Evolutionary conservation across 2,113 vertebrate species (phyloP).

Genomic region (Nannobrachium achirus): DNA sequence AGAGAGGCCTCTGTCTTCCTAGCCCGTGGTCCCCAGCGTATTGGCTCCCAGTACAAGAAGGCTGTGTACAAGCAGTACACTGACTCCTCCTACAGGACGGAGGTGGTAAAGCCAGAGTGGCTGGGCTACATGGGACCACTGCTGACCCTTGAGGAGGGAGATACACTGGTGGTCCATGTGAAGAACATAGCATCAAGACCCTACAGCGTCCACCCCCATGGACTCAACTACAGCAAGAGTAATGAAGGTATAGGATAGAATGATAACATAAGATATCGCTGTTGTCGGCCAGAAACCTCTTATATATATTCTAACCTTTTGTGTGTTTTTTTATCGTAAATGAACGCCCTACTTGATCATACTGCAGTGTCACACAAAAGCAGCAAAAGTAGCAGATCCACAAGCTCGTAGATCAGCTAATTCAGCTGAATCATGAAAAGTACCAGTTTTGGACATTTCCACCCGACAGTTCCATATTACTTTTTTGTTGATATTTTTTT

Average conservation of each 20-base stretch:
- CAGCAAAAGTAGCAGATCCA: no score
- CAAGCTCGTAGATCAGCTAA: no score
- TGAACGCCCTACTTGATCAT: no score
- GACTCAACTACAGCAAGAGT: conserved; percentile 80
- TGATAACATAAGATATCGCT: no score
- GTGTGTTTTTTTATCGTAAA: no score
- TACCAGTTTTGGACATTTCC: no score
- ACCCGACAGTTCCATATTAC: no score
- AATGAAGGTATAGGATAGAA: conserved; percentile 78
- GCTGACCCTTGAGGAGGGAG: conserved; percentile 86
- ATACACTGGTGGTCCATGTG: conserved; percentile 84
- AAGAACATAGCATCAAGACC: conserved; percentile 84
- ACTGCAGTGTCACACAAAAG: no score
- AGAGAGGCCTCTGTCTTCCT: conserved; percentile 67
- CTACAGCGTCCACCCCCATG: conserved; percentile 84
- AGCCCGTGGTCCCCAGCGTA: conserved; percentile 58
- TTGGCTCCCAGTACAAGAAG: conserved; percentile 84
- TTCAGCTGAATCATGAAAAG: no score
- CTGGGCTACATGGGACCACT: conserved; percentile 89
- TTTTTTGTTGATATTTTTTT: no score
- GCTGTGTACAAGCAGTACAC: conserved; percentile 88
- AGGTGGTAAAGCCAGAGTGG: conserved; percentile 84
- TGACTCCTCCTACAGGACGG: conserved; percentile 79
- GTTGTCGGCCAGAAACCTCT: no score
- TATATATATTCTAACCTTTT: no score